Conservation (phyloP, 2,888 invertebrate species). For the Toxonevra muliebris region DNA sequence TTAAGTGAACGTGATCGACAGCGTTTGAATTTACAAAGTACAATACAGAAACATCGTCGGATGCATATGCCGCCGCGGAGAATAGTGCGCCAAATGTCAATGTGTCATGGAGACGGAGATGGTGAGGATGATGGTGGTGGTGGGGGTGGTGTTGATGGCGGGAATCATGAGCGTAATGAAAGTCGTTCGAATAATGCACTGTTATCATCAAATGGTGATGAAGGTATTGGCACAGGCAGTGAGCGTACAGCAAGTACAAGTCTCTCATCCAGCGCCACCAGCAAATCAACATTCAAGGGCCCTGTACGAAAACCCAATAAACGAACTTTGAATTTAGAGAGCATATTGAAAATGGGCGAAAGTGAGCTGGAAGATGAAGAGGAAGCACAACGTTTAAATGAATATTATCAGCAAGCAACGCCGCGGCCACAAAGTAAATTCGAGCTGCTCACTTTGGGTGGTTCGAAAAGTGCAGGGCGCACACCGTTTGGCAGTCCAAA, state of each 20-base stretch:
- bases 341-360: constrained; percentile 63
- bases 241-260: constrained; percentile 43
- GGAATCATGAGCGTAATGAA: constrained; percentile 37
- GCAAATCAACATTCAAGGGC: constrained; percentile 36
- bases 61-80: constrained; percentile 57
- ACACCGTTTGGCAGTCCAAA: constrained; percentile 46
- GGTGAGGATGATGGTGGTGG: constrained; percentile 25
- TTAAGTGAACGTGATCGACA: constrained; percentile 58
- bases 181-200: constrained; percentile 39
- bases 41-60: constrained; percentile 61
- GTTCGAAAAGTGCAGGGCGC: constrained; percentile 29
- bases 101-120: constrained; percentile 50
- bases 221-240: constrained; percentile 41
- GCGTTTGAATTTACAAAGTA: constrained; percentile 56
- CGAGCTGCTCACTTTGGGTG: constrained; percentile 48
- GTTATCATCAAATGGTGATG: constrained; percentile 35
- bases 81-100: constrained; percentile 58
- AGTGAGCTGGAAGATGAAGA: constrained; percentile 65
- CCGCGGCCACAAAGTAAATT: constrained; percentile 50
- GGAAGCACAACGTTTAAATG: constrained; percentile 45
- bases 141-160: constrained; percentile 16
- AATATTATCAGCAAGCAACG: constrained; percentile 24
- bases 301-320: constrained; percentile 53
- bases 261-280: constrained; percentile 29
- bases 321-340: constrained; percentile 60